Conservation (phyloP, 2,888 invertebrate genomes). For the Sminthurides aquaticus region DNA sequence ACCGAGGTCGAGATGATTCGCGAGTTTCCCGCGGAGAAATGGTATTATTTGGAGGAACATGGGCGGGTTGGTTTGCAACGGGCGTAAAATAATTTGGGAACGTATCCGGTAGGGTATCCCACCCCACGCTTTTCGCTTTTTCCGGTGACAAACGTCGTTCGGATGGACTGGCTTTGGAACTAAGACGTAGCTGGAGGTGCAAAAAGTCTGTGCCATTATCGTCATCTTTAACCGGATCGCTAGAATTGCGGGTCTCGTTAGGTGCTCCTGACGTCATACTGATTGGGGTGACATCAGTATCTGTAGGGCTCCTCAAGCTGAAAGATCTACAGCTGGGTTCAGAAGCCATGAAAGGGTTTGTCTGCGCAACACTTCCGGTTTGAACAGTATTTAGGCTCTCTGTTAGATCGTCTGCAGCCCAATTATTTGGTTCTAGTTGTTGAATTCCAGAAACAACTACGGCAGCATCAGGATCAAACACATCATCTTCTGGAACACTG, state of each 20-base stretch:
- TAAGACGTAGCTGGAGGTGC: conserved; percentile 29
- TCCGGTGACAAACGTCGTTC: conserved; percentile 32
- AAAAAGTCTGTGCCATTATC: conserved; percentile 25
- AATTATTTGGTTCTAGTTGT: neutral
- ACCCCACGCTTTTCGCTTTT: conserved; percentile 32
- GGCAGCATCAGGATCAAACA: conserved; percentile 18
- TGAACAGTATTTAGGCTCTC: too few relatives aligned
- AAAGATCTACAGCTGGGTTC: too few relatives aligned
- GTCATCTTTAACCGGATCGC: conserved; percentile 31
- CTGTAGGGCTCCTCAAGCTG: neutral
- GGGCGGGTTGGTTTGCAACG: conserved; percentile 5
- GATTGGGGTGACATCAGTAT: neutral
- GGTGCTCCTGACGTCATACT: conserved; percentile 22
- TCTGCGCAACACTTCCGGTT: neutral
- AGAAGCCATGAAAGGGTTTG: neutral
- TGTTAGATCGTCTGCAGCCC: neutral
- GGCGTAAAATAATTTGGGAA: conserved; percentile 32
- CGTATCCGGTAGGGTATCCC: conserved; percentile 14
- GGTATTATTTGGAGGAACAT: neutral
- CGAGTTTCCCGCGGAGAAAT: neutral
- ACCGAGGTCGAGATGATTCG: conserved; percentile 5
- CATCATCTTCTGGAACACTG: conserved; percentile 56
- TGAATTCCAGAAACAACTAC: conserved; percentile 7
- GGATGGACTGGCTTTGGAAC: conserved; percentile 11
- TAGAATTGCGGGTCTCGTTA: conserved; percentile 36